Conservation (phyloP, 2,888 invertebrate species). For the Polyploca ridens region DNA sequence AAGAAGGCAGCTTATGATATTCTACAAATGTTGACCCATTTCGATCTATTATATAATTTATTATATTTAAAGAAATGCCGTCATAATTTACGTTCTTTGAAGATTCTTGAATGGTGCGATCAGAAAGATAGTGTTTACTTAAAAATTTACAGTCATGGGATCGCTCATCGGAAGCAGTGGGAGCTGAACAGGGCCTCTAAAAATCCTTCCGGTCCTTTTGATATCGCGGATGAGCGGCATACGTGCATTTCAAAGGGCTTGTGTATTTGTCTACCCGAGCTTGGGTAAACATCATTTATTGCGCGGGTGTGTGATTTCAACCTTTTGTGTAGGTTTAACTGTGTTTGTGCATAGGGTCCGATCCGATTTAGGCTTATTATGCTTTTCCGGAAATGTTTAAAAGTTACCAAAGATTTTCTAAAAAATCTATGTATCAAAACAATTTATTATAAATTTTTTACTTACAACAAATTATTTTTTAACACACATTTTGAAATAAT, state of each 20-base stretch:
- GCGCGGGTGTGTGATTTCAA: slow-evolving; percentile 62
- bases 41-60: neutral
- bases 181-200: slow-evolving; percentile 48
- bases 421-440: neutral
- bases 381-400: slow-evolving; percentile 54
- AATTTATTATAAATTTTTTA: no score
- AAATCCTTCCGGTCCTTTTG: slow-evolving; percentile 77
- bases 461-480: no score
- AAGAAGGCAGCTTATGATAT: neutral
- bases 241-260: slow-evolving; percentile 65
- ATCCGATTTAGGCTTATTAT: slow-evolving; percentile 59
- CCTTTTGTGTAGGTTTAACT: slow-evolving; percentile 60
- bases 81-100: slow-evolving; percentile 10
- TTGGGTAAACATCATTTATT: slow-evolving; percentile 73
- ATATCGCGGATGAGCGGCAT: slow-evolving; percentile 61
- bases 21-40: neutral
- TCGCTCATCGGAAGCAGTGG: slow-evolving; percentile 35
- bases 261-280: slow-evolving; percentile 62
- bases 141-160: slow-evolving; percentile 49
- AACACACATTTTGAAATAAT: neutral
- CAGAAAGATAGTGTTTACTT: slow-evolving; percentile 50
- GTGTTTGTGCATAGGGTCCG: slow-evolving; percentile 45
- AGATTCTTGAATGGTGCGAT: slow-evolving; percentile 17
- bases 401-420: neutral
- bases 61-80: neutral